Conservation (phyloP, 2,797 vertebrate genomes). For the Alectoris magna region DNA sequence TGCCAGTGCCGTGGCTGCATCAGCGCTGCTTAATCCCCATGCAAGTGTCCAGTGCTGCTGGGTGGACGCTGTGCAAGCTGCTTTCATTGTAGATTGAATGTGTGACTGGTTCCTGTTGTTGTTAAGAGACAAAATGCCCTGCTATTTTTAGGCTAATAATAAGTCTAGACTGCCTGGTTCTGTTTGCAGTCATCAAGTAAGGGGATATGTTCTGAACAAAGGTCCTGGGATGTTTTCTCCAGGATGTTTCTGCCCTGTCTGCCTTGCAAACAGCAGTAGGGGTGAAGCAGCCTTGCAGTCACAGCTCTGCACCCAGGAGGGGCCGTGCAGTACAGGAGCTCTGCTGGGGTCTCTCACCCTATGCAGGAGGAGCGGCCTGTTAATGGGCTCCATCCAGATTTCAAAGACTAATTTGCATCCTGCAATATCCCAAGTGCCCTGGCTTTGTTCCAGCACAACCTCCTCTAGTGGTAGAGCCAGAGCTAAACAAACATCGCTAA, state of each 20-base stretch:
- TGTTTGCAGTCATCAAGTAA: neutral
- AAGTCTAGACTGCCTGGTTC: neutral
- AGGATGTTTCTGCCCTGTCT: neutral
- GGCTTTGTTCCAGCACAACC: constrained; percentile 65
- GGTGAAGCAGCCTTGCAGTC: neutral
- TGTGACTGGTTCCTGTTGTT: fast-evolving
- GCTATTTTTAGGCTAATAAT: neutral
- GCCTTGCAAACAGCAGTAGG: fast-evolving
- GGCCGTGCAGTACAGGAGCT: fast-evolving
- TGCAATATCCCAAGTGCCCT: constrained; percentile 81
- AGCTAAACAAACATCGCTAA: constrained; percentile 70
- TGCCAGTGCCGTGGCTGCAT: fast-evolving
- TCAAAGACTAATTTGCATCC: constrained; percentile 80
- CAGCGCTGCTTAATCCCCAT: neutral
- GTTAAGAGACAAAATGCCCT: neutral
- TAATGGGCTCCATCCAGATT: neutral
- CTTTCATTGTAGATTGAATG: neutral
- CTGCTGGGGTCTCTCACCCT: constrained; percentile 5
- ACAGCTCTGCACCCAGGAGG: fast-evolving
- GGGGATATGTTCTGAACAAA: neutral
- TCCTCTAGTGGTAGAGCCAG: constrained; percentile 61
- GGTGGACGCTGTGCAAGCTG: fast-evolving
- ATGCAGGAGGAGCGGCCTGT: neutral
- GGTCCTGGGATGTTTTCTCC: neutral
- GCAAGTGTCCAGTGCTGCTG: fast-evolving